Conservation (phyloP, 2,888 invertebrate genomes). For the Cheilosia pagana region DNA sequence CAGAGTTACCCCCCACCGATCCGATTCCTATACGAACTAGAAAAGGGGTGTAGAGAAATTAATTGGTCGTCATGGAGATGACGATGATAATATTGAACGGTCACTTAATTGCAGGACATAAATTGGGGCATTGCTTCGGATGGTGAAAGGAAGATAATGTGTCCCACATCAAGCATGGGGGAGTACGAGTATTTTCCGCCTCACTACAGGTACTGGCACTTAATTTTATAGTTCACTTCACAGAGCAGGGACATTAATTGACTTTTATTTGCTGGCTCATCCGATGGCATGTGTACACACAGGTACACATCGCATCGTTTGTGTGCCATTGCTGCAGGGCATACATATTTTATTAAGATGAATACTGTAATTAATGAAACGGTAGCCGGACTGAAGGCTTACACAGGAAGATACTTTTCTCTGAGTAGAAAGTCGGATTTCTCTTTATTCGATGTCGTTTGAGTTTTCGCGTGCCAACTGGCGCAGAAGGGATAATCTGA, state of each 20-base stretch:
- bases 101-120: slow-evolving; percentile 63
- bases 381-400: neutral
- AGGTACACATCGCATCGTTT: neutral
- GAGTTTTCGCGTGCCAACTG: neutral
- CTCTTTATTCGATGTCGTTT: neutral
- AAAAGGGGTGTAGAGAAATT: slow-evolving; percentile 6
- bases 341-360: slow-evolving; percentile 39
- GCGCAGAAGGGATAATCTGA: slow-evolving; percentile 7
- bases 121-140: slow-evolving; percentile 43
- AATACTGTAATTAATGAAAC: slow-evolving; percentile 23
- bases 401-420: neutral
- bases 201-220: slow-evolving; percentile 60
- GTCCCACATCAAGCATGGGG: slow-evolving; percentile 1
- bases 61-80: slow-evolving; percentile 40
- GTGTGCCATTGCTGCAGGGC: neutral
- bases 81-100: slow-evolving; percentile 53
- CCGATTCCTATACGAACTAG: neutral
- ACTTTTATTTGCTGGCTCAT: slow-evolving; percentile 46
- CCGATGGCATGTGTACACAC: neutral
- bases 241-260: slow-evolving; percentile 58
- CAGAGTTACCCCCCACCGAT: neutral
- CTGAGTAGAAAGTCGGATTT: neutral
- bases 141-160: slow-evolving; percentile 29
- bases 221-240: slow-evolving; percentile 67
- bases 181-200: slow-evolving; percentile 32